phyloP scores from a whole-genome alignment of 2,797 vertebrate species.

The Fistularia commersonii region DNA sequence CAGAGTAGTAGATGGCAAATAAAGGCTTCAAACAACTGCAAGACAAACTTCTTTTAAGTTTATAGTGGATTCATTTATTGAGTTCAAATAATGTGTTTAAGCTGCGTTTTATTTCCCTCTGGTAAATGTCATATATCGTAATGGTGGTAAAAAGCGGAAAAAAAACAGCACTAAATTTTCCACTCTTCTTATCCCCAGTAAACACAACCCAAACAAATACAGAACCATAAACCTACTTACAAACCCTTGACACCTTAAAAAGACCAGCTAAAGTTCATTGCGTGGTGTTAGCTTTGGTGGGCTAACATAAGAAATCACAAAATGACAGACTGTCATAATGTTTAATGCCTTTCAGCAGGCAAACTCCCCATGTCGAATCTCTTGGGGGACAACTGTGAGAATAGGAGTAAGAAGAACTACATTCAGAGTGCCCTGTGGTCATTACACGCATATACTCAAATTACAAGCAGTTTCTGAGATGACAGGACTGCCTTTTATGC shows the following conservation, averaged over 20 bases:
- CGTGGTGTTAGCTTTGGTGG: background rate
- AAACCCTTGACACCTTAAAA: background rate
- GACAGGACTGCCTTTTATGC: too few relatives aligned
- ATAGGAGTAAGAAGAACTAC: constrained; percentile 6
- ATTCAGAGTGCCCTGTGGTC: constrained; percentile 10
- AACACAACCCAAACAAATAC: constrained; percentile 51
- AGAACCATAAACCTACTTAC: constrained; percentile 8
- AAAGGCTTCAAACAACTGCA: constrained; percentile 42
- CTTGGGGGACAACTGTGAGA: constrained; percentile 11
- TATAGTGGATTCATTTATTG: background rate
- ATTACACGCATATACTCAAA: background rate
- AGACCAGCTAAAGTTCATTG: constrained; percentile 17
- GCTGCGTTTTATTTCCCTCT: too few relatives aligned
- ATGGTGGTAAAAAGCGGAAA: too few relatives aligned
- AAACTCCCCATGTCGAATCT: constrained; percentile 17
- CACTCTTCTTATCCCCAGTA: constrained; percentile 9
- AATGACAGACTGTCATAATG: constrained; percentile 1
- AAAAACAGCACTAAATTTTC: too few relatives aligned
- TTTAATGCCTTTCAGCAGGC: constrained; percentile 6
- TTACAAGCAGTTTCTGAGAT: too few relatives aligned
- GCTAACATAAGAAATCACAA: constrained; percentile 2
- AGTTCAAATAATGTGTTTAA: background rate
- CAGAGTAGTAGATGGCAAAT: constrained; percentile 31
- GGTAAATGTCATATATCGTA: too few relatives aligned
- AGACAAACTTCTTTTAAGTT: constrained; percentile 28